Percentiles rank a stretch among this genome's conserved stretches.
These are phyloP conservation scores for Cossypha niveicapilla DNA, from an alignment of 2,797 vertebrate genomes.

Conservation along the genomic window DNA sequence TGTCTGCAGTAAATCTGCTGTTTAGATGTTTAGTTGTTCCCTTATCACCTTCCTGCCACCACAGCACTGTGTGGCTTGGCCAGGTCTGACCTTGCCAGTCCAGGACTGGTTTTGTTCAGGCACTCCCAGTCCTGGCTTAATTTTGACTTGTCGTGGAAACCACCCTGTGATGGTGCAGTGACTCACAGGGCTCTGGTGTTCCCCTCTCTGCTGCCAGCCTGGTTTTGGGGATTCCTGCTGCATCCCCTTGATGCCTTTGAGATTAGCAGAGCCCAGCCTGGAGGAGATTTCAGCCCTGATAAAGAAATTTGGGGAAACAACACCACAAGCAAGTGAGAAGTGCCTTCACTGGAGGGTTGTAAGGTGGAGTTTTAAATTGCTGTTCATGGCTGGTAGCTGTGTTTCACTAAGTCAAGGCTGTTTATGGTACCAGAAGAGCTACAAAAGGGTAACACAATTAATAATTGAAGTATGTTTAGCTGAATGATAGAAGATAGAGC, in stretches of 20 bases:
- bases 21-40: neutral
- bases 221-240: neutral
- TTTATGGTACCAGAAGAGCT: neutral
- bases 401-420: neutral
- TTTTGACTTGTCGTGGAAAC: neutral
- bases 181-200: neutral
- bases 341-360: neutral
- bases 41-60: neutral
- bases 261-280: neutral
- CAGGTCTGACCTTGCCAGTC: neutral
- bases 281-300: neutral
- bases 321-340: neutral
- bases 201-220: neutral
- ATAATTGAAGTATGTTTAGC: neutral
- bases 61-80: neutral
- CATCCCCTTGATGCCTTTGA: neutral
- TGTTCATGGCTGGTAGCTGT: neutral
- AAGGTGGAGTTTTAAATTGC: rapidly evolving
- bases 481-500: neutral
- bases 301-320: neutral
- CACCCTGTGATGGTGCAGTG: neutral
- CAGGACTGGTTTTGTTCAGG: neutral
- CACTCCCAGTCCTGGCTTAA: neutral
- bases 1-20: neutral
- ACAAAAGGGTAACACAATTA: neutral